Conservation (phyloP, 2,113 vertebrate genomes). For the Rhombomys opimus region DNA sequence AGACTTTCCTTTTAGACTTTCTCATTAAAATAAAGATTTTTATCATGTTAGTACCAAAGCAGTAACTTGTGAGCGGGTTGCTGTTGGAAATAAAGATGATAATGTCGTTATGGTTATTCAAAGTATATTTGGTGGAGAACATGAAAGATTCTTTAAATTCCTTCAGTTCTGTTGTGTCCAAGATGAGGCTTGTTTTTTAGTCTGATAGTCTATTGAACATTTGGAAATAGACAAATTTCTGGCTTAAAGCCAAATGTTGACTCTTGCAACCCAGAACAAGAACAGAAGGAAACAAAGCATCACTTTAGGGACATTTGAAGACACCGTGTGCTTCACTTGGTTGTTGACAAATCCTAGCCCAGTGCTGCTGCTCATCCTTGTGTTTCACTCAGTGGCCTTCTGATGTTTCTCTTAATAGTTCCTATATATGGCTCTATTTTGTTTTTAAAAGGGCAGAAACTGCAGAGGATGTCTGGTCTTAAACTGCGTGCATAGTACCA, state of each 20-base stretch:
- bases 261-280: slow-evolving; percentile 56
- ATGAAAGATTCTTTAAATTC: background rate
- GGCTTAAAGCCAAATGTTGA: slow-evolving; percentile 49
- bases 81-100: background rate
- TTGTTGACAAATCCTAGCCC: background rate
- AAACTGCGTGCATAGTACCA: background rate
- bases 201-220: slow-evolving; percentile 51
- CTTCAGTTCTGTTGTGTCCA: background rate
- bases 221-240: slow-evolving; percentile 64
- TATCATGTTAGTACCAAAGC: background rate
- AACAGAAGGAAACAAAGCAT: slow-evolving; percentile 32
- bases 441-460: slow-evolving; percentile 32
- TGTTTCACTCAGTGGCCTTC: background rate
- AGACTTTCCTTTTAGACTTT: slow-evolving; percentile 29
- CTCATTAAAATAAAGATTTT: background rate
- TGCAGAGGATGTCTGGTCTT: background rate
- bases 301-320: slow-evolving; percentile 26
- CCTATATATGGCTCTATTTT: background rate
- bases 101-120: background rate
- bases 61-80: background rate
- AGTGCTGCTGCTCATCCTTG: background rate
- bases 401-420: slow-evolving; percentile 10
- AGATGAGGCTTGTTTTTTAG: slow-evolving; percentile 14
- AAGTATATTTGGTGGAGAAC: background rate
- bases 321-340: background rate